phyloP scores from a whole-genome alignment of 1,140 invertebrate species.

The Asobara japonica region DNA sequence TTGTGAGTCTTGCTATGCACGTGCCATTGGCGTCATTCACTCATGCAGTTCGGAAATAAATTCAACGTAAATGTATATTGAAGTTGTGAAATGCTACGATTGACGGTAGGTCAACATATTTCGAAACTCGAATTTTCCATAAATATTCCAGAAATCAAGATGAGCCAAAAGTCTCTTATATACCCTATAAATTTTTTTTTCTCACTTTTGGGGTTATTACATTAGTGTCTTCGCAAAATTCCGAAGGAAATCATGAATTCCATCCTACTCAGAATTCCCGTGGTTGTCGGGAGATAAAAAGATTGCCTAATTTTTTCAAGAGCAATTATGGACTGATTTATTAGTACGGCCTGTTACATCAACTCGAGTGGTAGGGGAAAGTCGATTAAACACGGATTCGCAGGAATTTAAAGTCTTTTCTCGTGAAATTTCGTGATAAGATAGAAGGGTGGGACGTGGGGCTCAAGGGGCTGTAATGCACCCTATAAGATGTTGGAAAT shows the following conservation, averaged over 20 bases:
- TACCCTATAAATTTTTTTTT: no score
- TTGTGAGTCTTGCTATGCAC: constrained; percentile 37
- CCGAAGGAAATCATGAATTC: not conserved
- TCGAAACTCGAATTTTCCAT: no score
- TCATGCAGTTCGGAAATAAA: not conserved
- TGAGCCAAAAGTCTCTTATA: no score
- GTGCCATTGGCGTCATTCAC: constrained; percentile 22
- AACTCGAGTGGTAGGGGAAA: not conserved
- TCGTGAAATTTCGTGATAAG: constrained; percentile 36
- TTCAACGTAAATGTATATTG: not conserved
- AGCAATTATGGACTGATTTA: not conserved
- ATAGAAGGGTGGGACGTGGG: constrained; percentile 23
- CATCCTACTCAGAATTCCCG: not conserved
- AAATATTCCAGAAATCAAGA: no score
- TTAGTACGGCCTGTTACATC: not conserved
- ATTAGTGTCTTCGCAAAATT: no score
- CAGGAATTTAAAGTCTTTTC: constrained; percentile 34
- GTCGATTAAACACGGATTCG: constrained; percentile 35
- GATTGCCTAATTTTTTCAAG: constrained; percentile 7
- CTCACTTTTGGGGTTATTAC: no score
- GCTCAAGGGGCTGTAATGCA: constrained; percentile 7
- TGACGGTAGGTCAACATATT: no score
- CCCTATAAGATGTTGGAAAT: constrained; percentile 14
- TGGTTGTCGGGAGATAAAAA: not conserved
- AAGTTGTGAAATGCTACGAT: no score